Base-by-base conservation (phyloP, 1,140 invertebrate species). In the Chionoecetes opilio region DNA sequence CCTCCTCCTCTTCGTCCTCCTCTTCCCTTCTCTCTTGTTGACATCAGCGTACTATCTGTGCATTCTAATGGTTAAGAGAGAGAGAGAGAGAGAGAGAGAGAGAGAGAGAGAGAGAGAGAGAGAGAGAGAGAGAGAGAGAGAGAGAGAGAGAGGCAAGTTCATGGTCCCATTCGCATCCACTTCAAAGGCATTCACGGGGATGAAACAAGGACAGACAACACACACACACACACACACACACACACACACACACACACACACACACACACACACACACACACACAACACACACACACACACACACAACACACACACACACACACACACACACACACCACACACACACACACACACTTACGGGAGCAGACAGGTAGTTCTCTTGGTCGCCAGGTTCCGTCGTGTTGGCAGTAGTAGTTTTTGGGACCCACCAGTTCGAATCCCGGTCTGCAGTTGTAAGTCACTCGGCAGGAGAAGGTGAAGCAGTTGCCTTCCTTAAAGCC, bases 401-500 rank as follows among this genome's bases (percentile, higher is more conserved):
- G 97, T 63, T 96, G 96, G 87, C 96, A 96, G 91, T 96, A 96
- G 90, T 98, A 97, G 96, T 99, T 98, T 0, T 98, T 97, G 95
- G 98, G 98, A 34, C 99, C 99, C 9, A 99, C 98, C 87, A 99
- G 97, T 97, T 99, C 99, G 97, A 99, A 99, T 0, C 99, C 99
- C 89, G 99, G 98, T 26, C 98, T 98, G 97, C 99, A 99, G 93
- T 99, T 98, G 96, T 99, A 99, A 21, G 98, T 98, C 1, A 99
- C 98, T 8, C 98, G 98, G 97, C 99, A 99, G 8, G 98, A 98
- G 97, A 98, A 99, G 0, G 98, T 99, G 97, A 99, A 99, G 96
- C 99, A 98, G 96, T 99, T 98, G 0, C 99, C 99, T 21, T 99
- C 98, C 96, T 99, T 98, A 98, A 98, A 98, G 35, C 99, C 99